A percentile compares a stretch with the other conserved stretches of the same genome.
phyloP scores from a whole-genome alignment of 2,888 invertebrate species.

The Xanthia icteritia region DNA sequence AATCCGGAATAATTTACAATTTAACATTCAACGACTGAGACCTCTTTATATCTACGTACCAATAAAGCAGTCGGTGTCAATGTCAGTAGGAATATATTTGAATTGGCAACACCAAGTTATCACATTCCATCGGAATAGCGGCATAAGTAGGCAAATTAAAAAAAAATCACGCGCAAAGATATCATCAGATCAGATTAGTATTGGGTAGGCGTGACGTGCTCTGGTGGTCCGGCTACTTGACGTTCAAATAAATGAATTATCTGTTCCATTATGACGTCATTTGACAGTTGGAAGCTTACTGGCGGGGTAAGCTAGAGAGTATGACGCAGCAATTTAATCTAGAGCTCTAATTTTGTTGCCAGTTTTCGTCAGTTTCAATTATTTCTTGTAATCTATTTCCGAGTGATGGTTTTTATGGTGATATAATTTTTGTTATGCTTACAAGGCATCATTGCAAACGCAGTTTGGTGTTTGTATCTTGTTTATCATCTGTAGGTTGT shows the following conservation, averaged over 20 bases:
- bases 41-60: constrained; percentile 59
- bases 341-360: constrained; percentile 11
- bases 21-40: constrained; percentile 61
- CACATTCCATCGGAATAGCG: constrained; percentile 65
- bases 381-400: constrained; percentile 1
- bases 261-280: constrained; percentile 56
- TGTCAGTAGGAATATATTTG: constrained; percentile 66
- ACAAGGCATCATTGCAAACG: not conserved
- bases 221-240: constrained; percentile 69
- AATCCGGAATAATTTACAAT: constrained; percentile 63
- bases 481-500: not conserved
- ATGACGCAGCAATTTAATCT: constrained; percentile 26
- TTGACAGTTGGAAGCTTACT: constrained; percentile 44
- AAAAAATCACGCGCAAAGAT: constrained; percentile 73
- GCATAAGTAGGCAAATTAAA: constrained; percentile 68
- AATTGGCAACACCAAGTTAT: constrained; percentile 73
- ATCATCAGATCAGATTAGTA: constrained; percentile 73
- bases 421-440: not conserved
- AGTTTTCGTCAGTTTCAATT: constrained; percentile 13
- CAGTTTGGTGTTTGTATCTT: not conserved
- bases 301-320: constrained; percentile 36
- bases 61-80: constrained; percentile 64
- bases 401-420: not conserved
- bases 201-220: constrained; percentile 72
- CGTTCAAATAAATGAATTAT: constrained; percentile 58